Evolutionary conservation across 35 echinoderm and acorn worm species (phyloP).

Genomic region (Stichopus chloronotus): DNA sequence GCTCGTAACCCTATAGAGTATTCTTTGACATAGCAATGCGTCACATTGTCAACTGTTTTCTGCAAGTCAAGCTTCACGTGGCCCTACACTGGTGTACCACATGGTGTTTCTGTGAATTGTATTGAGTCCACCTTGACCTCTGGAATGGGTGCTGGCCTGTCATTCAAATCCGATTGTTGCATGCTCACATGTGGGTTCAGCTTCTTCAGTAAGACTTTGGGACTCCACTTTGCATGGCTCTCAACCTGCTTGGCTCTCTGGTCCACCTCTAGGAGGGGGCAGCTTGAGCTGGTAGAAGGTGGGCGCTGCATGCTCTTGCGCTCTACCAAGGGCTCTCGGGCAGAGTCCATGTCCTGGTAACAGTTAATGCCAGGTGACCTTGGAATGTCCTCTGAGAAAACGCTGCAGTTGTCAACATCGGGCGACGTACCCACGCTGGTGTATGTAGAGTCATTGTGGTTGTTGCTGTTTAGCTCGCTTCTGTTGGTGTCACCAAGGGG

Average conservation of each 20-base stretch:
- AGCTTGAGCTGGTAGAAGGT: constrained; percentile 52
- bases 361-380: not conserved
- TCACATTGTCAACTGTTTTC: too few species aligned
- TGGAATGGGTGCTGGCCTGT: constrained; percentile 2
- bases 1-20: too few species aligned
- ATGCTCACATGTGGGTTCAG: constrained; percentile 24
- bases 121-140: constrained; percentile 59
- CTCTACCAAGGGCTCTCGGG: not conserved
- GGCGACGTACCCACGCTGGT: not conserved
- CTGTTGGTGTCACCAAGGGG: not conserved
- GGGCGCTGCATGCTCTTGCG: not conserved
- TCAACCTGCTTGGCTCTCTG: not conserved
- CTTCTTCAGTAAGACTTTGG: constrained; percentile 36
- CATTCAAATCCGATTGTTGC: not conserved
- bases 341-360: not conserved
- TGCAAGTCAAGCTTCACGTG: too few species aligned
- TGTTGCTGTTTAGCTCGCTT: constrained; percentile 11
- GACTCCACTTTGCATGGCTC: constrained; percentile 46
- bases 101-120: constrained; percentile 43
- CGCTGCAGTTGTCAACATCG: not conserved
- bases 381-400: constrained; percentile 10
- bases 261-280: constrained; percentile 39
- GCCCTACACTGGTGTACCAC: constrained; percentile 44
- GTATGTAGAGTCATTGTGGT: constrained; percentile 20
- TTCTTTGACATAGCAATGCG: too few species aligned